Evolutionary conservation across 2,888 invertebrate species (phyloP).

Genomic region (Mactromeris polynyma): DNA sequence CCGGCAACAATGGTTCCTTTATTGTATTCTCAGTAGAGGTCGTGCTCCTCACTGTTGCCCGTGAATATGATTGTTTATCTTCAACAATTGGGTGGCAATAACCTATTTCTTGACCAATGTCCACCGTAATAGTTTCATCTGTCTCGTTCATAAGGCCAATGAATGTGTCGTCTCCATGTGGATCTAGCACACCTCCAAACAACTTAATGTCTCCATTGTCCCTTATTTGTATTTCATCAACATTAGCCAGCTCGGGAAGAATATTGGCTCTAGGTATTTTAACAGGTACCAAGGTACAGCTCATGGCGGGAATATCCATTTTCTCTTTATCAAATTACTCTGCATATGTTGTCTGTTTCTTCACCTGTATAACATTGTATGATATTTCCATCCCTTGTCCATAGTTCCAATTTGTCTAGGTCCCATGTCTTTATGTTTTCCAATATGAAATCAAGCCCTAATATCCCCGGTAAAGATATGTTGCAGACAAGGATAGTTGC

Average conservation of each 20-base stretch:
- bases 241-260: background rate
- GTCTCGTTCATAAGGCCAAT: background rate
- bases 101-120: background rate
- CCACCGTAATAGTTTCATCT: background rate
- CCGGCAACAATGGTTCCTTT: background rate
- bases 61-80: background rate
- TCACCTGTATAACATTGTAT: background rate
- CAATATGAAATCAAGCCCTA: slow-evolving; percentile 20
- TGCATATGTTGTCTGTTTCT: background rate
- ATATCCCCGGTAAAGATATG: slow-evolving; percentile 11
- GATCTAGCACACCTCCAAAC: background rate
- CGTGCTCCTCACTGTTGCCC: background rate
- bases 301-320: background rate
- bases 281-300: background rate
- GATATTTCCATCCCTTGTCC: background rate
- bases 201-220: background rate
- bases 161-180: background rate
- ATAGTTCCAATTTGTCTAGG: slow-evolving; percentile 25
- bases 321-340: background rate
- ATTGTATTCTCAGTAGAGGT: too few relatives aligned
- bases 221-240: background rate
- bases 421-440: slow-evolving; percentile 24
- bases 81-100: slow-evolving; percentile 23
- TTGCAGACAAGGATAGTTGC: slow-evolving; percentile 24
- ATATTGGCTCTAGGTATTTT: background rate